Evolutionary conservation across 1,140 invertebrate species (phyloP).

Genomic region (Aplysia californica): DNA sequence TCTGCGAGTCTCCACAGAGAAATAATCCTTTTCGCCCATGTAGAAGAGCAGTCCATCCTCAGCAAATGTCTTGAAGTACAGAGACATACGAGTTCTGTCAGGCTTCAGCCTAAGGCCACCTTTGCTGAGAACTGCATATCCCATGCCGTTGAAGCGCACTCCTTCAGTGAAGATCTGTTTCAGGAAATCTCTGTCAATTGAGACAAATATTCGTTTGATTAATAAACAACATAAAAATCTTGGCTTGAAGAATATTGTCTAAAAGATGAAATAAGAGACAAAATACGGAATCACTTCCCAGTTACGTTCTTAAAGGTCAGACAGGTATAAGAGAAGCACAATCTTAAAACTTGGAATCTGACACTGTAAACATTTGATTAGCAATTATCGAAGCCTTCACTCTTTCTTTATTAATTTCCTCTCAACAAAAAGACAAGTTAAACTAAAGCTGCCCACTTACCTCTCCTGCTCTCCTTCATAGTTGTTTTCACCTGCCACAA

Average conservation of each 20-base stretch:
- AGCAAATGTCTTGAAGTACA: slow-evolving; percentile 89
- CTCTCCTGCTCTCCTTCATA: slow-evolving; percentile 79
- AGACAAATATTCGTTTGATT: neutral
- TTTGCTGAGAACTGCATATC: slow-evolving; percentile 79
- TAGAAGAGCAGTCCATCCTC: slow-evolving; percentile 92
- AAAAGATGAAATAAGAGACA: too few relatives aligned
- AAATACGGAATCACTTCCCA: too few relatives aligned
- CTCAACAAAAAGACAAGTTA: too few relatives aligned
- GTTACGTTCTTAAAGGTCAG: too few relatives aligned
- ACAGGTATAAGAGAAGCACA: too few relatives aligned
- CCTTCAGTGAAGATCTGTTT: slow-evolving; percentile 55
- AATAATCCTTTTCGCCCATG: slow-evolving; percentile 80
- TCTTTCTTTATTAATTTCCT: too few relatives aligned
- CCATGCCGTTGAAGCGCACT: slow-evolving; percentile 82
- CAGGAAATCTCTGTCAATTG: slow-evolving; percentile 43
- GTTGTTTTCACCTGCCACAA: slow-evolving; percentile 79
- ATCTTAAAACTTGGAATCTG: neutral
- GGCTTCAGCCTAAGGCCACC: slow-evolving; percentile 71
- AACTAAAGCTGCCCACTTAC: too few relatives aligned
- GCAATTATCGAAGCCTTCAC: too few relatives aligned
- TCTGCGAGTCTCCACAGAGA: slow-evolving; percentile 85
- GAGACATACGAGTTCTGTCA: slow-evolving; percentile 72
- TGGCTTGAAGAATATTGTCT: too few relatives aligned
- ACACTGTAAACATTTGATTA: slow-evolving; percentile 21
- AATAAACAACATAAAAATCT: neutral